phyloP scores from a whole-genome alignment of 2,888 invertebrate species.

The Aethes cnicana region DNA sequence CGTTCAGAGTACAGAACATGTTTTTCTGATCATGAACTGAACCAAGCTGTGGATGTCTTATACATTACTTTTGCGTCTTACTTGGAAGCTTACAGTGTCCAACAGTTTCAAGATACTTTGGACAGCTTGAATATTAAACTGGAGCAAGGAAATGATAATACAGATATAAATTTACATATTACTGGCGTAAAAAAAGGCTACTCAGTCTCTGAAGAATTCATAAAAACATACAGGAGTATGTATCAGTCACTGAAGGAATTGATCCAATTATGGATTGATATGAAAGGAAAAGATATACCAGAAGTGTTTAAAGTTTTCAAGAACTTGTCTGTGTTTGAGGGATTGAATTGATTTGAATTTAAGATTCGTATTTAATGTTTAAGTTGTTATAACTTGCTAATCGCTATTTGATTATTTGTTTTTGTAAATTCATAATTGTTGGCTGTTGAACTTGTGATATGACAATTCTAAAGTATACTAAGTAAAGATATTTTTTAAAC shows the following conservation, averaged over 20 bases:
- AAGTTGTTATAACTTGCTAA: no score
- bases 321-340: slow-evolving; percentile 46
- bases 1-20: slow-evolving; percentile 16
- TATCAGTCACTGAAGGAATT: slow-evolving; percentile 54
- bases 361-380: no score
- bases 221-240: slow-evolving; percentile 61
- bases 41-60: slow-evolving; percentile 52
- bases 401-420: background rate
- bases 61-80: slow-evolving; percentile 62
- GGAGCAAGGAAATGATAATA: slow-evolving; percentile 30
- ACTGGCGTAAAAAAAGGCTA: slow-evolving; percentile 35
- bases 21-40: slow-evolving; percentile 37
- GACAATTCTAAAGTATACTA: no score
- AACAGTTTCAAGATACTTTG: slow-evolving; percentile 56
- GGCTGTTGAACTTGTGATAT: no score
- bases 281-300: slow-evolving; percentile 46
- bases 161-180: slow-evolving; percentile 20
- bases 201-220: slow-evolving; percentile 54
- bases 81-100: slow-evolving; percentile 61
- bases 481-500: no score
- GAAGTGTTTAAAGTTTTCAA: slow-evolving; percentile 53
- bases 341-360: no score
- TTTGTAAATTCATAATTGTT: no score
- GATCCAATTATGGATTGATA: slow-evolving; percentile 42
- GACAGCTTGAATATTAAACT: slow-evolving; percentile 53